Evolutionary conservation across 2,113 vertebrate species (phyloP), one percentile per base, ranked within the genome.

Genomic region (Tetrax tetrax): DNA sequence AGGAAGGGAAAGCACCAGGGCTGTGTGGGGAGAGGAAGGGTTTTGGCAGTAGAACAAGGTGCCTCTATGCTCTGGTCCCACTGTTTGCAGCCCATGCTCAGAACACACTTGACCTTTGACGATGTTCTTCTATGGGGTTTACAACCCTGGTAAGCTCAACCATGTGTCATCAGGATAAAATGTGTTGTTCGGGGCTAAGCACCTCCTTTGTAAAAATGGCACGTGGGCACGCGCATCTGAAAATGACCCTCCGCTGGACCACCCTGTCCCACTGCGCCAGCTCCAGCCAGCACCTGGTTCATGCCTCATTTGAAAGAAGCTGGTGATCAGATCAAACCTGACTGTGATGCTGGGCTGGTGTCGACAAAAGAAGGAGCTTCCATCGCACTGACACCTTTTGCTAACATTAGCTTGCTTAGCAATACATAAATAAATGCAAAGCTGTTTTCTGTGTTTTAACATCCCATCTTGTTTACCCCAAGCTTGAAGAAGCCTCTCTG

Each of bases 161-260:
- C 20, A 47, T 4, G 8, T 3, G n/a, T 19, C 74, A 65, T 70
- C 24, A 48, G 94, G 51, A 47, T 10, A 14, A 66, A 85, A 53
- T 3, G 7, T 9, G 16, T 3, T 4, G 25, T 5, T 45, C 18
- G 7, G 61, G 76, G 80, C 7, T 12, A 9, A 63, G 45, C 37
- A 64, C 3, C 24, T 54, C 9, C 28, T 65, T 10, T 12, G 64
- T 77, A 25, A 24, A 68, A 27, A n/a, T 0, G 9, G 37, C 50
- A 37, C 7, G 1, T 1, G 14, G 54, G 20, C 2, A 9, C 4
- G 57, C 10, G 12, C 43, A 21, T 13, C 57, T 66, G 8, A 2
- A 45, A 60, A 41, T 0, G 27, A 20, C 33, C 23, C 54, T 11
- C 65, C 2, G 8, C 51, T 50, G 41, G 68, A 27, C 35, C 21